phyloP scores from a whole-genome alignment of 2,113 vertebrate genomes.

The Ochotona princeps region DNA sequence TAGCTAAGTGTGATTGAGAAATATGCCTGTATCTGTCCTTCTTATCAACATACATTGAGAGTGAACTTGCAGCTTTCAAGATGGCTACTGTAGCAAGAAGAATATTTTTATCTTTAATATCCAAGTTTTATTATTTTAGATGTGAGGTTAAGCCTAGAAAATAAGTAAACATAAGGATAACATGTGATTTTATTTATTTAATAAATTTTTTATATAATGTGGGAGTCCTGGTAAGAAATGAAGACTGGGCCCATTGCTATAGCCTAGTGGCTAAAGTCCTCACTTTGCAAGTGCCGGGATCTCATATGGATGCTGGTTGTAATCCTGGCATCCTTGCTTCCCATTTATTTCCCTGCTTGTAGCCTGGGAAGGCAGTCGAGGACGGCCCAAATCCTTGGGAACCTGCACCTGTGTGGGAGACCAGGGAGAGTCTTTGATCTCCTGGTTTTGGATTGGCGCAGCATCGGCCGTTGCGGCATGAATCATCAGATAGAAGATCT shows the following conservation, averaged over 20 bases:
- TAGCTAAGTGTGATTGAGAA: constrained; percentile 21
- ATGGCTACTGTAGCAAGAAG: not conserved
- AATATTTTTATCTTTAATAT: not conserved
- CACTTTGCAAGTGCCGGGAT: too few species aligned
- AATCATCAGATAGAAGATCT: too few species aligned
- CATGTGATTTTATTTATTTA: not conserved
- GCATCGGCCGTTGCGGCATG: too few species aligned
- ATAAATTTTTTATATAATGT: not conserved
- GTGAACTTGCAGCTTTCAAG: constrained; percentile 28
- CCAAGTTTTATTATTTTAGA: not conserved
- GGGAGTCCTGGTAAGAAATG: not conserved
- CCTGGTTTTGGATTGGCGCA: too few species aligned
- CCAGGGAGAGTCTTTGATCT: too few species aligned
- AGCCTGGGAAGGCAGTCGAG: too few species aligned
- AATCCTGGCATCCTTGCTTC: too few species aligned
- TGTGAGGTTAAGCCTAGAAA: not conserved
- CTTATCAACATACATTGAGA: not conserved
- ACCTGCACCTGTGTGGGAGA: too few species aligned
- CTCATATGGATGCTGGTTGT: too few species aligned
- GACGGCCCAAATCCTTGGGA: too few species aligned
- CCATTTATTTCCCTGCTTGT: too few species aligned
- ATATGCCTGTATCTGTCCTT: not conserved
- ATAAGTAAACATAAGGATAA: not conserved
- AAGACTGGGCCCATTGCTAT: not conserved
- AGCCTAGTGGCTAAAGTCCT: too few species aligned